Conservation (phyloP, 1,140 invertebrate species). For the Drosophila mayri region DNA sequence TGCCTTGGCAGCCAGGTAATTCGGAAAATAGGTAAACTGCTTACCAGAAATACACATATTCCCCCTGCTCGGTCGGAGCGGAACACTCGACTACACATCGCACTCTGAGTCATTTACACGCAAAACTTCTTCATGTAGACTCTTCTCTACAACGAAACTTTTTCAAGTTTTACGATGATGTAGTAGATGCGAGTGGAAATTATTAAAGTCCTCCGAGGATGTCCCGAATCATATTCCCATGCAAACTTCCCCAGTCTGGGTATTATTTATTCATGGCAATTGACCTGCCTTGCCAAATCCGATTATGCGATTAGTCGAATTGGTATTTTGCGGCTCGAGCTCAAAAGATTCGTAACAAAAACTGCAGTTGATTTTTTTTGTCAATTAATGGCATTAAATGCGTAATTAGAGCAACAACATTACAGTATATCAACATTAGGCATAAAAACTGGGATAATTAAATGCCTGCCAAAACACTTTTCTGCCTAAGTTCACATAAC, state of each 20-base stretch:
- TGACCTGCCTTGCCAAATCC: constrained; percentile 37
- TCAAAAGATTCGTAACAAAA: constrained; percentile 8
- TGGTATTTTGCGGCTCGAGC: constrained; percentile 17
- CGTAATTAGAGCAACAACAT: constrained; percentile 21
- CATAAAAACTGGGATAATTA: constrained; percentile 20
- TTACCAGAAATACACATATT: constrained; percentile 29
- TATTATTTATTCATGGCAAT: constrained; percentile 35
- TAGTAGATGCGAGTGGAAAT: constrained; percentile 23
- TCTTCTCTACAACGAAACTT: constrained; percentile 64
- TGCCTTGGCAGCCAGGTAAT: constrained; percentile 33
- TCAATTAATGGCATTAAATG: constrained; percentile 36
- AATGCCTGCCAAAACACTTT: constrained; percentile 12
- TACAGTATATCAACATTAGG: constrained; percentile 7
- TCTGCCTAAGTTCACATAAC: constrained; percentile 14
- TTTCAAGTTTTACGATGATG: constrained; percentile 44
- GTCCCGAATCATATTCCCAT: constrained; percentile 4
- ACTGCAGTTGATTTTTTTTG: constrained; percentile 16
- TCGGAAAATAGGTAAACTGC: constrained; percentile 35
- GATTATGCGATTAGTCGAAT: constrained; percentile 38
- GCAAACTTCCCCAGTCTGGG: background rate
- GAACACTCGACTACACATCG: constrained; percentile 34
- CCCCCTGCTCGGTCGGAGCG: constrained; percentile 3
- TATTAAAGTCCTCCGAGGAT: constrained; percentile 24
- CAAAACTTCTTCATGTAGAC: constrained; percentile 67
- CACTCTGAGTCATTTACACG: constrained; percentile 47